Percentiles rank a stretch among this genome's conserved stretches.
Conservation (phyloP, 2,113 vertebrate species). For the sheep (Ovis aries) region DNA sequence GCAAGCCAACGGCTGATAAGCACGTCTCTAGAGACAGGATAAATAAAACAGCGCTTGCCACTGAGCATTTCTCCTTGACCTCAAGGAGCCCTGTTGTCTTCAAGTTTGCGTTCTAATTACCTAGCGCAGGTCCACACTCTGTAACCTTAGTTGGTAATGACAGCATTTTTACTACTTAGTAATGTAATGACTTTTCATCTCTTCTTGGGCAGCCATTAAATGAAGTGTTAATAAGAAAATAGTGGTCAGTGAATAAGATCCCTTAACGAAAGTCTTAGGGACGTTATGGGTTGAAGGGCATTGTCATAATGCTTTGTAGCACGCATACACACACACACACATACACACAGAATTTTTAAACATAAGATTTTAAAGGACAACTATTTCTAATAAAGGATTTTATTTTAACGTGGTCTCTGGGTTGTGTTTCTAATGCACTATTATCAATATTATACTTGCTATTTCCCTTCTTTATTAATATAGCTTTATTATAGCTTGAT, state of each 20-base stretch:
- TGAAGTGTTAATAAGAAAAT: neutral
- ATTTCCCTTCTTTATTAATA: neutral
- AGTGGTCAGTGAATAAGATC: neutral
- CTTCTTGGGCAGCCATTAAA: neutral
- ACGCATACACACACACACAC: neutral
- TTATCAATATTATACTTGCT: neutral
- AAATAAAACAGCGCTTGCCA: neutral
- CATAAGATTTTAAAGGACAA: neutral
- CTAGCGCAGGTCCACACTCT: neutral
- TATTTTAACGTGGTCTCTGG: neutral
- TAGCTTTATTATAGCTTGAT: neutral
- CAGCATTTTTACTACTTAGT: neutral
- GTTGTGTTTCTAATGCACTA: neutral
- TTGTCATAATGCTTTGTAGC: neutral
- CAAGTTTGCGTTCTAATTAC: slow-evolving; percentile 31
- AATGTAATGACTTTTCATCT: neutral
- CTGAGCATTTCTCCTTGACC: neutral
- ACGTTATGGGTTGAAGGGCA: neutral
- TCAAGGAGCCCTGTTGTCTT: neutral
- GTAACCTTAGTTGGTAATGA: neutral
- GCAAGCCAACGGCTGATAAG: neutral
- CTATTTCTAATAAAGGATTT: neutral
- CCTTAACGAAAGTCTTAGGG: neutral
- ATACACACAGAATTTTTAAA: neutral
- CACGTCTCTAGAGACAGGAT: neutral